Base-by-base conservation (phyloP, 2,888 invertebrate genomes). In the Linnaemya vulpina region DNA sequence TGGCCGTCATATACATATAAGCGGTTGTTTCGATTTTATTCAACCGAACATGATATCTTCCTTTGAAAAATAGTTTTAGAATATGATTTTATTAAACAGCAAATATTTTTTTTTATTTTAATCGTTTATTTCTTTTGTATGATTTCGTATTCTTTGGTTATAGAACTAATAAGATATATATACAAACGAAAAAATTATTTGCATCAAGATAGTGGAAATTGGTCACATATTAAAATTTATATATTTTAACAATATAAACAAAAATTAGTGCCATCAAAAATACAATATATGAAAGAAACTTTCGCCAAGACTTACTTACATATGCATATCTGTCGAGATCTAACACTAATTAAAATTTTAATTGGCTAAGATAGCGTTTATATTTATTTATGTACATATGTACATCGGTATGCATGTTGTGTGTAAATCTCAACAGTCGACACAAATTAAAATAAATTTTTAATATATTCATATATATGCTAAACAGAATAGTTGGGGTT, bases 241-340 rank as follows among this genome's bases (percentile, higher is more conserved):
- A 30, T 3, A n/a, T 5, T 46, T 49, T n/a, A 49, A 3, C n/a
- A 9, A 13, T 46, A 46, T 15, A 46, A 46, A 46, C 15, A 15
- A 49, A 49, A 49, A 49, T n/a, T n/a, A 49, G 17, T 49, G 5
- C n/a, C n/a, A 49, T 49, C 46, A n/a, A 49, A 49, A 49, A n/a
- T 49, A 49, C 8, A 1, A 5, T 30, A 30, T 30, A 30, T 30
- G 5, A 30, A 30, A 3, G 15, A n/a, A 49, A 49, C 49, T 49
- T 49, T 49, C 49, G 0, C n/a, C 49, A 49, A 17, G 49, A 17
- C 17, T 49, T n/a, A 17, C 46, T 49, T 49, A 9, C 49, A 49
- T 49, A 46, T 49, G 46, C 15, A 46, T 15, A 7, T 17, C 1
- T 49, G 4, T 49, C 15, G 7, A n/a, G 49, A 7, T 30, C 17